Percentiles rank a stretch among this genome's conserved stretches.
These are phyloP conservation scores for Stomorhina lunata DNA, from an alignment of 2,888 invertebrate genomes.

Conservation along the genomic window DNA sequence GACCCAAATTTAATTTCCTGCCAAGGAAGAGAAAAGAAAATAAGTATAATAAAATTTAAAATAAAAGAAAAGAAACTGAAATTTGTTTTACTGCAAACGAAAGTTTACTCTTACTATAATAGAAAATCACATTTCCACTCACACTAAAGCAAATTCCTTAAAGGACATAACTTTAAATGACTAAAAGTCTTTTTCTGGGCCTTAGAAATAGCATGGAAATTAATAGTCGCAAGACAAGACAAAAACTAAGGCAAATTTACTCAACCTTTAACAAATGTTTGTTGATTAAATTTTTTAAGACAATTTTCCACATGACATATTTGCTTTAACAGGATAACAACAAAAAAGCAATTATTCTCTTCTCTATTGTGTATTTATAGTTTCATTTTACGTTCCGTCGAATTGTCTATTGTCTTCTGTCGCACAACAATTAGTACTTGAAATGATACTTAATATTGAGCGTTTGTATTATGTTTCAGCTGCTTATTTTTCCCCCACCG, in stretches of 20 bases:
- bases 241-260: constrained; percentile 33
- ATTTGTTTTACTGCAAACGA: constrained; percentile 8
- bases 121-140: neutral
- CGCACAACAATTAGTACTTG: neutral
- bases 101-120: neutral
- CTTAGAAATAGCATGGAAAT: neutral
- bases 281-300: constrained; percentile 67
- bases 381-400: neutral
- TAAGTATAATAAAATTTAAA: neutral
- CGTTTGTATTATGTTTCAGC: constrained; percentile 7
- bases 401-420: neutral
- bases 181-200: too few relatives aligned
- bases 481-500: neutral
- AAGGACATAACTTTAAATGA: too few relatives aligned
- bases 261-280: constrained; percentile 52
- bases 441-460: neutral
- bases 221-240: neutral
- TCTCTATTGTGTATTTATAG: constrained; percentile 26
- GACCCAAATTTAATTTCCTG: constrained; percentile 29
- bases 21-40: neutral
- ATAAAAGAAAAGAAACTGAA: neutral
- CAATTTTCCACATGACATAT: constrained; percentile 68
- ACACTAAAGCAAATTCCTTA: too few relatives aligned
- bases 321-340: constrained; percentile 62
- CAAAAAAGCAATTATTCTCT: constrained; percentile 53